Evolutionary conservation across 2,888 invertebrate species (phyloP).

Genomic region (Drosophila greeni): DNA sequence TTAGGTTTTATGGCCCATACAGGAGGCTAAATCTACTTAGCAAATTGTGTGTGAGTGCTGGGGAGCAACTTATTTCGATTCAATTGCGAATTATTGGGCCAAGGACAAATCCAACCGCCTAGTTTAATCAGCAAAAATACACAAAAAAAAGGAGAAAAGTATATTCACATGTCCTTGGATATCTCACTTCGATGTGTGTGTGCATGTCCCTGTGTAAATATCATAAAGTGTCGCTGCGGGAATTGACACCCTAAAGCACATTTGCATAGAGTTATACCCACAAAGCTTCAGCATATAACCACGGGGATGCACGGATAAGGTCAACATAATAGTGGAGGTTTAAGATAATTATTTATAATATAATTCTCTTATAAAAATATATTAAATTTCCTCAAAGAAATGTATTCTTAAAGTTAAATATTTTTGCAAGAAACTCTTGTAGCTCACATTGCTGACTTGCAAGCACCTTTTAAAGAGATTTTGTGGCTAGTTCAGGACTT

Average conservation of each 20-base stretch:
- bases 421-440: too few relatives aligned
- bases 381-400: too few relatives aligned
- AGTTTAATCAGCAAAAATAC: conserved; percentile 68
- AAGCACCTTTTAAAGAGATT: too few relatives aligned
- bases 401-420: too few relatives aligned
- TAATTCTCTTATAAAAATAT: too few relatives aligned
- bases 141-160: conserved; percentile 1
- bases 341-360: too few relatives aligned
- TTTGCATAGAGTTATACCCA: conserved; percentile 49
- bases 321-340: not conserved
- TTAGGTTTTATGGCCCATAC: conserved; percentile 57
- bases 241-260: conserved; percentile 44
- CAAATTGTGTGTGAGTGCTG: conserved; percentile 14
- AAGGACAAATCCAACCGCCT: conserved; percentile 45
- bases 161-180: conserved; percentile 15
- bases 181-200: not conserved
- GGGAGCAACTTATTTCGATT: conserved; percentile 8
- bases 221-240: conserved; percentile 59
- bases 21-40: conserved; percentile 5
- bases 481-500: too few relatives aligned
- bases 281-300: conserved; percentile 13
- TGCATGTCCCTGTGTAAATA: conserved; percentile 2
- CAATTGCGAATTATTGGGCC: conserved; percentile 24
- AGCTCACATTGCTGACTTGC: too few relatives aligned
- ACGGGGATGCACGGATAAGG: conserved; percentile 2